These are phyloP conservation scores for Dromas ardeola DNA, from an alignment of 2,113 vertebrate genomes.

Conservation along the genomic window DNA sequence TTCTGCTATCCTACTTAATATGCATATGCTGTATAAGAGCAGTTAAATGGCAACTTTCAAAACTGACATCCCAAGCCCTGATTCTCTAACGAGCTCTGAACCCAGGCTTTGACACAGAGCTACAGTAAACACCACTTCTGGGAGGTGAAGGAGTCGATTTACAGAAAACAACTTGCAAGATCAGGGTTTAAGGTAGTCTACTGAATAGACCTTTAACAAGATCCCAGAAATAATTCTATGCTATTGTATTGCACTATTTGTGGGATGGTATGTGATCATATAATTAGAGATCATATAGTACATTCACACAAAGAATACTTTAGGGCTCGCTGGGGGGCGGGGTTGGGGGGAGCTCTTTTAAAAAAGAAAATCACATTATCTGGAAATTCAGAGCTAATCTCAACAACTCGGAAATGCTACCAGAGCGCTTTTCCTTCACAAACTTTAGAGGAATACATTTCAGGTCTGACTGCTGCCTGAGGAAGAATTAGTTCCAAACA, in stretches of 20 bases:
- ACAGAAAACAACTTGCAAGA: constrained; percentile 20
- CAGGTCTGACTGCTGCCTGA: background rate
- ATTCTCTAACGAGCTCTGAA: background rate
- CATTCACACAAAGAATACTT: constrained; percentile 43
- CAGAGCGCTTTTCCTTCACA: background rate
- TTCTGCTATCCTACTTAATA: constrained; percentile 41
- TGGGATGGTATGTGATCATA: constrained; percentile 50
- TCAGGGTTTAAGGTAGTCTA: constrained; percentile 35
- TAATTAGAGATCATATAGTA: constrained; percentile 61
- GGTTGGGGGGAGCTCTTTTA: background rate
- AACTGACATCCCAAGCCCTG: constrained; percentile 12
- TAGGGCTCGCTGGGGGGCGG: background rate
- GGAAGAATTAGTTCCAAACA: background rate
- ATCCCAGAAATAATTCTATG: constrained; percentile 59
- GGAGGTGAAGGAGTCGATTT: background rate
- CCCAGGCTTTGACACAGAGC: background rate
- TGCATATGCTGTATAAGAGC: constrained; percentile 10
- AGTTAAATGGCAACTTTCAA: constrained; percentile 44
- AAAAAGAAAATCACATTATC: constrained; percentile 13
- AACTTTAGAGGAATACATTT: background rate
- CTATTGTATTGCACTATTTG: constrained; percentile 59
- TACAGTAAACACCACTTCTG: constrained; percentile 4
- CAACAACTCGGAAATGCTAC: background rate
- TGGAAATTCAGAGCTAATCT: constrained; percentile 6
- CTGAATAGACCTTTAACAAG: constrained; percentile 29